Base-by-base conservation (phyloP, 2,888 invertebrate genomes). In the Eristalis arbustorum region DNA sequence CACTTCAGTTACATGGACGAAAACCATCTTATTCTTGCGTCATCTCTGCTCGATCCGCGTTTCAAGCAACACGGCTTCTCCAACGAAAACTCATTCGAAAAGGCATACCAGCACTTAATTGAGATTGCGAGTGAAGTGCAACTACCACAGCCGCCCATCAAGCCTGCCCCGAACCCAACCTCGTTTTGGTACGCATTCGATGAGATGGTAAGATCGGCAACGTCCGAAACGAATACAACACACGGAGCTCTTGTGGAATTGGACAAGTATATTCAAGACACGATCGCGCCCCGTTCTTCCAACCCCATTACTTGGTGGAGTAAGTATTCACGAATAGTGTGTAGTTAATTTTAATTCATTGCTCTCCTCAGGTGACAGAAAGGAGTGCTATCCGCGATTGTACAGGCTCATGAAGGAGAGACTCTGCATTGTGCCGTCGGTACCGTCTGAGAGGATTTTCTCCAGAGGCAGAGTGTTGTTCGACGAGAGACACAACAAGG, bases 301-400 rank as follows among this genome's bases (percentile, higher is more conserved):
- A 40, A 64, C 23, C 64, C 64, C 13, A 40, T 64, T 4, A 40
- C 23, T 23, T 64, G 64, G 64, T 64, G 64, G 64, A 64, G 40
- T 64, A 37, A 64, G 64, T 40, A 40, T 34, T 18, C 62, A 2
- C n/a, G 5, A 3, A 37, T 4, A 6, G 0, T n/a, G n/a, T 49
- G 2, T 3, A 6, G 1, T 18, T 6, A 6, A n/a, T n/a, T 49
- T 49, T 49, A 4, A 18, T n/a, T 49, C 6, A 6, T 49, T 49
- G 3, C 2, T 18, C 5, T 6, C n/a, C 42, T 14, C 14, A 49
- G 49, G 2, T n/a, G 49, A 49, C n/a, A 49, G 64, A 13, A 40
- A 64, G 3, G 5, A 23, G 10, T 64, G 22, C 8, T 64, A 64
- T 40, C 64, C 64, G 11, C 13, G 40, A 4, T 18, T 64, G 37